phyloP scores from a whole-genome alignment of 1,140 invertebrate genomes.

The Nomia melanderi region DNA sequence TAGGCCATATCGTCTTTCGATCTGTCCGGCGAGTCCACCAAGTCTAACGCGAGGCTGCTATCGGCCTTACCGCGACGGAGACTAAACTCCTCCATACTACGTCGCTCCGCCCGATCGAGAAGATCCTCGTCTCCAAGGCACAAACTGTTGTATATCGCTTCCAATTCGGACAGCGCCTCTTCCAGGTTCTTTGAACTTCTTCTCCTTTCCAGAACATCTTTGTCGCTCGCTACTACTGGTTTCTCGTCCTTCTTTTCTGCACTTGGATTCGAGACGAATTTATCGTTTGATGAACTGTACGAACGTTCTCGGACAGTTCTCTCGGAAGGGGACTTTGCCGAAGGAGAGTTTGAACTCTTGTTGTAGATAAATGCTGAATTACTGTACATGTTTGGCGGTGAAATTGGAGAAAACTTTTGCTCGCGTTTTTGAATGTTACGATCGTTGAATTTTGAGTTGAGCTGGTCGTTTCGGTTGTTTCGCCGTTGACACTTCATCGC shows the following conservation, averaged over 20 bases:
- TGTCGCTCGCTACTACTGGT: constrained; percentile 63
- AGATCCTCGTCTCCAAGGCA: constrained; percentile 91
- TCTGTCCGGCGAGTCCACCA: constrained; percentile 82
- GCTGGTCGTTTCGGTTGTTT: constrained; percentile 56
- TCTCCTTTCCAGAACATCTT: constrained; percentile 74
- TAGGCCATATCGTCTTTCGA: constrained; percentile 91
- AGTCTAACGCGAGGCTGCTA: not conserved
- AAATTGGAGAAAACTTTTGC: constrained; percentile 24
- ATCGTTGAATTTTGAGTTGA: constrained; percentile 38
- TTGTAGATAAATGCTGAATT: not conserved
- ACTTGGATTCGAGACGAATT: not conserved
- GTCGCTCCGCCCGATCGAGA: constrained; percentile 87
- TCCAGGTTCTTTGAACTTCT: constrained; percentile 89
- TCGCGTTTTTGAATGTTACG: not conserved
- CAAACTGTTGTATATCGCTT: constrained; percentile 93
- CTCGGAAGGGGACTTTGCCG: constrained; percentile 9
- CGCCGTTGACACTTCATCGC: constrained; percentile 51
- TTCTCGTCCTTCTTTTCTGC: constrained; percentile 6
- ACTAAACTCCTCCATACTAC: constrained; percentile 83
- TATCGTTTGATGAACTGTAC: constrained; percentile 5
- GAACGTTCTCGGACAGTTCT: not conserved
- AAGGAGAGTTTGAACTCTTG: constrained; percentile 5
- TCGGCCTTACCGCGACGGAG: constrained; percentile 49
- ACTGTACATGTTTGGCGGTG: constrained; percentile 42
- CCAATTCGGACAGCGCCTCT: constrained; percentile 92